Base-by-base conservation (phyloP, 2,113 vertebrate species). In the Serinus canaria region DNA sequence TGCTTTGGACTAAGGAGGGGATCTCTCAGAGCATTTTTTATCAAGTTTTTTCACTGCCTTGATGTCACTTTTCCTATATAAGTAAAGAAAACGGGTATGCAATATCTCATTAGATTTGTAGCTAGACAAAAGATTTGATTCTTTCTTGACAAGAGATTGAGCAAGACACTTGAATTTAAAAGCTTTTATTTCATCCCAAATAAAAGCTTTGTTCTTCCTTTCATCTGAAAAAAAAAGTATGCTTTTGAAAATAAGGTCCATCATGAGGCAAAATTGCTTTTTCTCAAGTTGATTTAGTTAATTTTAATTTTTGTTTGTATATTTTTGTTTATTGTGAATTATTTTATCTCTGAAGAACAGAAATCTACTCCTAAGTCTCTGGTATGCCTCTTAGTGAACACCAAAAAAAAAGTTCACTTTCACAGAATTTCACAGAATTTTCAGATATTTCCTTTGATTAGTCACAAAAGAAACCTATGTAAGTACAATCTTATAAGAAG, bases 301-400 rank as follows among this genome's bases (percentile, higher is more conserved):
- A 25, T 70, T 92, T 93, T 58, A 92, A 28, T 1, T 50, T 79
- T 81, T 92, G 11, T 53, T 70, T 89, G 3, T 31, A 28, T 44
- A 14, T 63, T 93, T 96, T 79, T 95, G 77, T 75, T 93, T 64
- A 78, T 83, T 83, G 19, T 63, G 87, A 89, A 78, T 50, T 76
- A 84, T 92, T 96, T 97, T 95, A 55, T 89, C 47, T 82, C 73
- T 62, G 50, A 66, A 85, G 73, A 95, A 52, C 74, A 81, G 33
- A 92, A 94, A 27, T 60, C 33, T 31, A 64, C n/a, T 67, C 16
- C 3, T 24, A 92, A 88, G 53, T 55, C 18, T 39, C 15, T 91
- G 64, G 20, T 52, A 21, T 88, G 30, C 7, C 22, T 90, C 69
- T 87, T 59, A 95, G 55, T n/a, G n/a, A 90, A 67, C 33, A 79